Base-by-base conservation (phyloP, 2,113 vertebrate species). In the Todiramphus saurophagus region DNA sequence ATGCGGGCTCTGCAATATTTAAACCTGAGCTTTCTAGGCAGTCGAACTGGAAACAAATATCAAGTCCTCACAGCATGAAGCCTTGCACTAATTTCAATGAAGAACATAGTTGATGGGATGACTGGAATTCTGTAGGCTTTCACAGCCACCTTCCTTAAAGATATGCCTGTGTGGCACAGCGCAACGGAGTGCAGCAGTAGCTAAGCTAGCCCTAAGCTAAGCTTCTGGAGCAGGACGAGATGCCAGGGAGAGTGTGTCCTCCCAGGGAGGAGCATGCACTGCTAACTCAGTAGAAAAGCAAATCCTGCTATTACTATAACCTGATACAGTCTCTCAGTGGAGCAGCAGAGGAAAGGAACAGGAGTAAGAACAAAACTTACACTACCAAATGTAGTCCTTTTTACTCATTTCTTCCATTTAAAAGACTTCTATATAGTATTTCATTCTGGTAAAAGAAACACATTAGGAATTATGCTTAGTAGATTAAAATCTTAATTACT, bases 151-250 rank as follows among this genome's bases (percentile, higher is more conserved):
- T 72, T 87, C 66, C 60, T 63, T 60, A 63, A 44, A 59, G 37
- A 62, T 59, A 78, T 3, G 1, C 41, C 68, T 87, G 31, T 46
- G 81, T 6, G n/a, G 89, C 69, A 77, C 27, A 17, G 44, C 13
- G 28, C 39, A 60, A n/a, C 1, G 19, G 70, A 56, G 25, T 0
- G 1, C 46, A 62, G 58, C 0, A 3, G 76, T 37, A 84, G 66
- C 46, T 41, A 51, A 87, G 13, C 31, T 43, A 73, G 19, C 48
- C 59, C 58, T 9, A 9, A 56, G 17, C 20, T 56, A 41, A 60
- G 46, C n/a, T 62, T 35, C 35, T 86, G 83, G n/a, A 76, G 67
- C 48, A 73, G 35, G 30, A 77, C 5, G 5, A 24, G 63, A 64
- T n/a, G 39, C 72, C 55, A 33, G 72, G 50, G 67, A 64, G 12